Conservation (phyloP, 2,113 vertebrate species). For the Donacobius atricapilla region DNA sequence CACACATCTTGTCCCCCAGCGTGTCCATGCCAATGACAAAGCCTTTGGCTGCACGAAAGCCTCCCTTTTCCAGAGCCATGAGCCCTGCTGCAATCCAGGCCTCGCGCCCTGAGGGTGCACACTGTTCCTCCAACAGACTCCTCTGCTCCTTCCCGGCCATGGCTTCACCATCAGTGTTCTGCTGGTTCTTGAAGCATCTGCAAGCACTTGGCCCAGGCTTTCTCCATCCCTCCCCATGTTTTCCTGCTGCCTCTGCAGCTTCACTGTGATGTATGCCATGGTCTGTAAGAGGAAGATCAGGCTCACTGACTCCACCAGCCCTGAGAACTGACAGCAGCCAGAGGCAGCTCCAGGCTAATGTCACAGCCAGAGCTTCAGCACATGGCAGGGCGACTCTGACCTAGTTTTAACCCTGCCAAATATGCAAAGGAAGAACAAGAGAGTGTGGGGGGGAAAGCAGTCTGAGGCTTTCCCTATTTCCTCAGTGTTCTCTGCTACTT, state of each 20-base stretch:
- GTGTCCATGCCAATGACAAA: not conserved
- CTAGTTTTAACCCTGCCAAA: constrained; percentile 57
- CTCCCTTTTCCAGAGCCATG: not conserved
- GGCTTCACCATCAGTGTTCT: not conserved
- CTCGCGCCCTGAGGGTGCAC: not conserved
- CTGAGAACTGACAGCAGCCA: constrained; percentile 20
- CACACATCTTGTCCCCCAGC: not conserved
- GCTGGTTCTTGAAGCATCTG: not conserved
- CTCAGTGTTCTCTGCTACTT: not conserved
- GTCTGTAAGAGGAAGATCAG: not conserved
- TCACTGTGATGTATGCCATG: not conserved
- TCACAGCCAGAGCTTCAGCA: constrained; percentile 7
- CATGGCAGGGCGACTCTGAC: not conserved
- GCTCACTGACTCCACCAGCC: not conserved
- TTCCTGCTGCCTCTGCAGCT: not conserved
- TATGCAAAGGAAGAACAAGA: not conserved
- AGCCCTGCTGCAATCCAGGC: not conserved
- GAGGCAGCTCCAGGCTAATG: constrained; percentile 4
- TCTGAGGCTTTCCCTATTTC: not conserved
- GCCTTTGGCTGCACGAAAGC: not conserved
- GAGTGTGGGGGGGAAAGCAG: not conserved
- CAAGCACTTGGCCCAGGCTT: accelerated
- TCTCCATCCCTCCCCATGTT: not conserved
- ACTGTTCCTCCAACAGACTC: not conserved
- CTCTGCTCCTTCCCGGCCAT: not conserved